Evolutionary conservation across 2,888 invertebrate species (phyloP).

Genomic region (Sarcophaga rosellei): DNA sequence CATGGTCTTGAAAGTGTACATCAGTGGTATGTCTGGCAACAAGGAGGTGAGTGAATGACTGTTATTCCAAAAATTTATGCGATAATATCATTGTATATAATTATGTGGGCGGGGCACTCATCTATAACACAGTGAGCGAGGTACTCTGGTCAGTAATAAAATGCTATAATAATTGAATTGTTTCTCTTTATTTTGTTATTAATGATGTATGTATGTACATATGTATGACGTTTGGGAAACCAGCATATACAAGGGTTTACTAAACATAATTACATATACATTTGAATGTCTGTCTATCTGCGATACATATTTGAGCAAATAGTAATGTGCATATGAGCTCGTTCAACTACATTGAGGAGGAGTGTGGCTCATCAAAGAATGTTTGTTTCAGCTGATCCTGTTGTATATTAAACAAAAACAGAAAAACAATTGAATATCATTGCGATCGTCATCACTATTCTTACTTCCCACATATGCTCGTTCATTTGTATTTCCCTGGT

Average conservation of each 20-base stretch:
- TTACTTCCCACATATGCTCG: too few relatives aligned
- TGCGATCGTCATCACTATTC: too few relatives aligned
- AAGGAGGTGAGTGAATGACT: conserved; percentile 96
- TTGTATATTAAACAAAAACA: too few relatives aligned
- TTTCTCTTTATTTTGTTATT: not conserved
- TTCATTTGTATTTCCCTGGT: too few relatives aligned
- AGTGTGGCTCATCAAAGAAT: too few relatives aligned
- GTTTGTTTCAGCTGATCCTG: too few relatives aligned
- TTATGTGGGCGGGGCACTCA: conserved; percentile 62
- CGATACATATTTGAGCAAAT: not conserved
- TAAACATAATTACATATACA: conserved; percentile 19
- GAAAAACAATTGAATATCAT: too few relatives aligned
- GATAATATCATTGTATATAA: not conserved
- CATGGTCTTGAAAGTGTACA: conserved; percentile 95
- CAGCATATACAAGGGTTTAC: conserved; percentile 20
- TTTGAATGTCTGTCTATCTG: not conserved
- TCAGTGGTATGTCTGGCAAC: conserved; percentile 96
- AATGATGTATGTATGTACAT: not conserved
- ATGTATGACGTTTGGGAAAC: not conserved
- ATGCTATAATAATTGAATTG: conserved; percentile 30
- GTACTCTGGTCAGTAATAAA: conserved; percentile 18
- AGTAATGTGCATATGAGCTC: too few relatives aligned
- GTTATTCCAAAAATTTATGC: conserved; percentile 71
- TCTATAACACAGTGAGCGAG: conserved; percentile 51
- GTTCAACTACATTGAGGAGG: too few relatives aligned